Evolutionary conservation across 2,888 invertebrate species (phyloP), one percentile per base, ranked within the genome.

Genomic region (Diploptera punctata): DNA sequence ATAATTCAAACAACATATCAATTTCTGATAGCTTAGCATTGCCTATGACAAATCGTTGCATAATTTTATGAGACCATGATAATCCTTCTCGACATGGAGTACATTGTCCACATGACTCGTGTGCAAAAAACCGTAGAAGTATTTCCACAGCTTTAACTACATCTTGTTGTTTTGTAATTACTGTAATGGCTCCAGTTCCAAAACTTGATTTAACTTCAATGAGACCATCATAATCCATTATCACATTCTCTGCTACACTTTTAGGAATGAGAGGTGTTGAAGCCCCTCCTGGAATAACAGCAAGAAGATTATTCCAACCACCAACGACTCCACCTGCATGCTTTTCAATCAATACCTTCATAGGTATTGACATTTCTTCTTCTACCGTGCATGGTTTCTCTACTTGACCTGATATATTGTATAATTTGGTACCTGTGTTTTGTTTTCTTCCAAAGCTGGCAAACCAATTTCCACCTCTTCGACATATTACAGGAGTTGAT

Each of bases 221-320:
- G 69, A 89, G 81, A 2, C 84, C 87, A 80, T 90, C 89, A 81
- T 90, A 89, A 80, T 90, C 89, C 89, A 89, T 90, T 72, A 88
- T 78, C 21, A 88, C 89, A 74, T 85, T 84, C 67, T 86, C 86
- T 79, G 88, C 89, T n/a, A 88, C 84, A 74, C 85, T 87, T 81
- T 86, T 87, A 4, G 89, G 89, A 74, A 89, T 84, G 26, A 90
- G 79, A 10, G 89, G 89, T 2, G 87, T 88, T n/a, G 89, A 89
- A 0, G 88, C 87, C 16, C 89, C 89, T 33, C 89, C 89, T 47
- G 89, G 89, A 76, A 89, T 90, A 72, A 90, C 83, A 33, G 84
- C 88, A 16, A 87, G 80, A 49, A 90, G 81, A 79, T 90, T 89
- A 78, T 90, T 88, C 89, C 89, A 90, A 67, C 89, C 89, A 5